Base-by-base conservation (phyloP, 2,888 invertebrate species). In the Plagiodera versicolora region DNA sequence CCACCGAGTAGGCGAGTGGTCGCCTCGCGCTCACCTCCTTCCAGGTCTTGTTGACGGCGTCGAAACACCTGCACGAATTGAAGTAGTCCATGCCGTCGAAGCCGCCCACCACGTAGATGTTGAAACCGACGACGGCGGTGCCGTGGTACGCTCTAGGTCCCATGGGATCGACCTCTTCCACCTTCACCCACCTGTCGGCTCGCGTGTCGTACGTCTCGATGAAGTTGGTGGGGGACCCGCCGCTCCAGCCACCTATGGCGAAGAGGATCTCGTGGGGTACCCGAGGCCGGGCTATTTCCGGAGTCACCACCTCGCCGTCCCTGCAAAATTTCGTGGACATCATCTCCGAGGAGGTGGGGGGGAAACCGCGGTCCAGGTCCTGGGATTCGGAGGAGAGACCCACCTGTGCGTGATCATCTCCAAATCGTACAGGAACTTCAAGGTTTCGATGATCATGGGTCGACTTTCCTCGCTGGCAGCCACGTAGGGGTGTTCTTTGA, bases 71-170 rank as follows among this genome's bases (percentile, higher is more conserved):
- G 47, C 74, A 75, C 4, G 73, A 74, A 52, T 75, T 75, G 61
- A 74, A 75, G 63, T 75, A 74, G 50, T 75, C 74, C 74, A 74
- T 73, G 2, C 72, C 95, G 74, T 96, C 93, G 75, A 95, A 96
- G 3, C 96, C 96, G 0, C 97, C 96, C 67, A 96, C 90, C 3
- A 94, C 89, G 79, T 91, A 95, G 66, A 97, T 92, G 73, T 90
- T 88, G 69, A 86, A 86, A 0, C 90, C 92, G 0, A 96, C 85
- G 0, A 95, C 92, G 0, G 92, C 94, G 0, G 94, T 92, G n/a
- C 95, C 95, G 75, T 96, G 96, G 78, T 96, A 96, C 0, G 95
- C 95, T 55, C 95, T 84, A 0, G 95, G 92, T 19, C 94, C 94
- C 10, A 86, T 86, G 1, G 91, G 88, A 79, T 94, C 94, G 47